Evolutionary conservation across 1,140 invertebrate species (phyloP), one percentile per base, ranked within the genome.

Genomic region (Apolygus lucorum): DNA sequence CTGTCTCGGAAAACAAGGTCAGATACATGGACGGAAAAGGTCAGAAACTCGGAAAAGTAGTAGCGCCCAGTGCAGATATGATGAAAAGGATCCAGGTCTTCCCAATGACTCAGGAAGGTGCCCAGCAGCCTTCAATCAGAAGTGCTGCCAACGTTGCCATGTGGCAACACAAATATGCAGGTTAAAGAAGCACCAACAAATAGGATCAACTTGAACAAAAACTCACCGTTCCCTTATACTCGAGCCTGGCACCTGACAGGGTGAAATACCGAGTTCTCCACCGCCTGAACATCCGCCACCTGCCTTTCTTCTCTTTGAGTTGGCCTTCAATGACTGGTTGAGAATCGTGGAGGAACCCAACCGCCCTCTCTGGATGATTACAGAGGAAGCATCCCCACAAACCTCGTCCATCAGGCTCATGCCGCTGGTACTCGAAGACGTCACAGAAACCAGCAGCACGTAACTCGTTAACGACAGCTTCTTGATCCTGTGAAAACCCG

Each of bases 251-350:
- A 0, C 92, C 93, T 64, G 92, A 95, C 17, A 97, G 81, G 13
- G 93, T 96, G 78, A 96, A 96, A 81, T 96, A 95, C 71, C 93
- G 79, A 4, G 93, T 96, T 70, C 93, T 85, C 94, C 94, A 97
- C 70, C 93, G 80, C 67, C 90, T 84, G 78, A 96, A 93, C 65
- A 96, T 83, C 74, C 90, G 85, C 93, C 93, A 96, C 14, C 90
- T 86, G 17, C 93, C 93, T 79, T 94, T 95, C 81, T 96, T 96
- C 81, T 97, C 94, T 81, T 96, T 96, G 21, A 97, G 79, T 78
- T 93, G 91, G 0, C 94, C 95, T 83, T 96, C 87, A 70, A 93
- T 90, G 69, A 92, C 88, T 62, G 89, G 89, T 76, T 86, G 83
- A 52, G 85, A 84, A 74, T 86, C 88, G 75, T 89, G 84, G 21